Base-by-base conservation (phyloP, 2,888 invertebrate genomes). In the Parnassius apollo region DNA sequence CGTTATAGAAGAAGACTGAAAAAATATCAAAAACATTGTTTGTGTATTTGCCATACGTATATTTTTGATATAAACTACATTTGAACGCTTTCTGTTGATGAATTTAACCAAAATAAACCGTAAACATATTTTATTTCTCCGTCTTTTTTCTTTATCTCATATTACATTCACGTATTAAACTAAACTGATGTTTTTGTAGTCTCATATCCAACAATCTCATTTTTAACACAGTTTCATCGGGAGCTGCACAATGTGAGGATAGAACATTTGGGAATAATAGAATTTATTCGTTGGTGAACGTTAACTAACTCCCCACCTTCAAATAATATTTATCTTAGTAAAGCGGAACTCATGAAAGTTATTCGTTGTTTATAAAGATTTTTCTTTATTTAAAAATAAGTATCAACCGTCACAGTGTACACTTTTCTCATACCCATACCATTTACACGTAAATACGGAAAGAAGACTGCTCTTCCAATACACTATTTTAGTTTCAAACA, bases 331-430 rank as follows among this genome's bases (percentile, higher is more conserved):
- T 49, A 52, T 46, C 52, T 25, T 63, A 64, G 10, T 69, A 71
- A 71, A 72, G 68, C 59, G 66, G 64, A 70, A 70, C 70, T 67
- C 68, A 65, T 68, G 71, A 69, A 70, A 69, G 65, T 66, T 74
- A 75, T 78, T 78, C 78, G 78, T 78, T 78, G 78, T 77, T 75
- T 63, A 67, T 68, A 70, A 53, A 55, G 66, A 60, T 65, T 52
- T 18, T 55, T 35, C 51, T 49, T 57, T 42, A 25, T 59, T 52
- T 42, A n/a, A 59, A 44, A 59, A 51, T 44, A 51, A 54, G 45
- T 51, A 54, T 54, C 18, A n/a, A 49, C 13, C 13, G n/a, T 48
- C 25, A 57, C 18, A 52, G 25, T 54, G 58, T 45, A 63, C 55
- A 51, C 56, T 57, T 51, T 57, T 18, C 18, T 18, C 44, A 53